Evolutionary conservation across 2,888 invertebrate species (phyloP).

Genomic region (Rotaria sp.): DNA sequence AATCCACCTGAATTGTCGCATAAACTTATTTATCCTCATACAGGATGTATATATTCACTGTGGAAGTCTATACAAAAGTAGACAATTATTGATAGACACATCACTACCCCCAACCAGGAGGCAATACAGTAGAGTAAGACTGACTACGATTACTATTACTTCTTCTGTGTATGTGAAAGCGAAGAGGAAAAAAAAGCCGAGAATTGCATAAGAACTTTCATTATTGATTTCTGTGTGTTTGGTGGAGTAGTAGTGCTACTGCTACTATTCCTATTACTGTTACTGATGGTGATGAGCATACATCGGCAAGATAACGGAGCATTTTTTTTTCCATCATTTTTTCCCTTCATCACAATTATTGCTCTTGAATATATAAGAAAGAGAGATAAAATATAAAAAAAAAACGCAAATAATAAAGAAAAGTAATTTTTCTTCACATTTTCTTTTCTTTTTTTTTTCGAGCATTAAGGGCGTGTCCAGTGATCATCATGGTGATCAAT

Average conservation of each 20-base stretch:
- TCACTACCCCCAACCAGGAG: not conserved
- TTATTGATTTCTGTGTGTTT: slow-evolving; percentile 12
- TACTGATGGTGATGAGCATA: slow-evolving; percentile 1
- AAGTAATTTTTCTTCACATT: not conserved
- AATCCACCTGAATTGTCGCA: not conserved
- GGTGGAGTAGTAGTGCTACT: not conserved
- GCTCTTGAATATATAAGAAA: slow-evolving; percentile 1
- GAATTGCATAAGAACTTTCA: not conserved
- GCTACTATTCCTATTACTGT: not conserved
- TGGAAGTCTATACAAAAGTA: not conserved
- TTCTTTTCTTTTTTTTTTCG: not conserved
- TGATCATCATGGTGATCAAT: not conserved
- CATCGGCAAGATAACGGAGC: not conserved
- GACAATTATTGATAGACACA: slow-evolving; percentile 3
- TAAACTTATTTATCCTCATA: not conserved
- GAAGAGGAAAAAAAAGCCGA: not conserved
- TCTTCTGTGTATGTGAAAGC: not conserved
- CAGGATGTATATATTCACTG: not conserved
- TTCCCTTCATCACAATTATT: slow-evolving; percentile 2
- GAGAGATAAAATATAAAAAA: not conserved
- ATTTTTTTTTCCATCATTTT: not conserved
- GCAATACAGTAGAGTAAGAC: not conserved
- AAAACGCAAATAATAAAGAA: not conserved
- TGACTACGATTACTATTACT: not conserved
- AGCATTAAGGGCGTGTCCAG: not conserved